These are phyloP conservation scores for Caenorhabditis doughertyi DNA, from an alignment of 2,888 invertebrate genomes.

Conservation along the genomic window DNA sequence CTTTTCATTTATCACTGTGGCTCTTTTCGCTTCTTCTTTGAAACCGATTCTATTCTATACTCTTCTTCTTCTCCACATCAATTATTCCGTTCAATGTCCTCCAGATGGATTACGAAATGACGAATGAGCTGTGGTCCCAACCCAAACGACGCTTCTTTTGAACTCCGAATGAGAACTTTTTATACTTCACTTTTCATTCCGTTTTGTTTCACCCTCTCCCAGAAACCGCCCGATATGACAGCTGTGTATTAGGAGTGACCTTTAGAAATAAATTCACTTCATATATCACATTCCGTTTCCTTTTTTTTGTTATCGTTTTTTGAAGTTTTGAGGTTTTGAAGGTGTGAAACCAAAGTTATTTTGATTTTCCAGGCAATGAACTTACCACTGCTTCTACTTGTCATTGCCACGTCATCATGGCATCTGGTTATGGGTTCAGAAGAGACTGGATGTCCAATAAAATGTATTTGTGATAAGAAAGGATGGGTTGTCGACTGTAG, in stretches of 20 bases:
- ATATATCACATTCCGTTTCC: background rate
- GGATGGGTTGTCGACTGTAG: constrained; percentile 45
- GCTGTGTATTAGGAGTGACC: background rate
- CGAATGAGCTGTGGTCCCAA: constrained; percentile 29
- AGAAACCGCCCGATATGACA: background rate
- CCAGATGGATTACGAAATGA: constrained; percentile 63
- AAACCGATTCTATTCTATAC: no score
- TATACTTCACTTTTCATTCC: constrained; percentile 11
- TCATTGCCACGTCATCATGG: constrained; percentile 22
- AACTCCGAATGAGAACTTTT: background rate
- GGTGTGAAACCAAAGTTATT: no score
- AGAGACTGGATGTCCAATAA: constrained; percentile 25
- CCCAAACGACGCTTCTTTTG: background rate
- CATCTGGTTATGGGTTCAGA: background rate
- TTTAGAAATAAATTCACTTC: background rate
- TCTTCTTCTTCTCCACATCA: constrained; percentile 31
- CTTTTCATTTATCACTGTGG: constrained; percentile 53
- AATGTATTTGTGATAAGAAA: constrained; percentile 45
- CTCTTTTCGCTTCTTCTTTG: constrained; percentile 4
- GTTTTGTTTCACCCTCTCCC: background rate
- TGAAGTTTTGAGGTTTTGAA: no score
- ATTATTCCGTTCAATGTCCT: constrained; percentile 47
- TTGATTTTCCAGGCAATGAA: constrained; percentile 46
- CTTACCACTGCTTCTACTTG: constrained; percentile 48
- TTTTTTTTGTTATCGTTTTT: background rate